Conservation (phyloP, 2,113 vertebrate genomes). For the Heliornis fulica region DNA sequence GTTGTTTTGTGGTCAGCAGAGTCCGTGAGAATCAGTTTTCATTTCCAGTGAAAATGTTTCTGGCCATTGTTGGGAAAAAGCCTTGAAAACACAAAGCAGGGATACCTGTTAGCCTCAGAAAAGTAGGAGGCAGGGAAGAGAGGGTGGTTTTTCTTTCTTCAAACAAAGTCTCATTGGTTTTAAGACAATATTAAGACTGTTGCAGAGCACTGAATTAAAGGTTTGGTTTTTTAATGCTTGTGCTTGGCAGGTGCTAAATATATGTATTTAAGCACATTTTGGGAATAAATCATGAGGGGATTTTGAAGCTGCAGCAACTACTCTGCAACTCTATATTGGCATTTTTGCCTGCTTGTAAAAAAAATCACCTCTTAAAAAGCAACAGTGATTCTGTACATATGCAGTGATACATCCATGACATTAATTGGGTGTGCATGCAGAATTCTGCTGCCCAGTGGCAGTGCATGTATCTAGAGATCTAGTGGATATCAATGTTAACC, state of each 20-base stretch:
- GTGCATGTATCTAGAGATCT: neutral
- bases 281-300: neutral
- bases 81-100: neutral
- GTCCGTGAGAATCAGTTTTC: neutral
- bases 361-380: neutral
- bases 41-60: neutral
- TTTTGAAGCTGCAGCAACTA: neutral
- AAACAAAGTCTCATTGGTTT: neutral
- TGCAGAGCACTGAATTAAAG: neutral
- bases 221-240: neutral
- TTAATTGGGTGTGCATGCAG: neutral
- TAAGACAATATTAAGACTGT: neutral
- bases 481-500: neutral
- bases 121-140: neutral
- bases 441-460: neutral
- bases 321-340: neutral
- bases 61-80: neutral
- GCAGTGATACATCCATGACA: neutral
- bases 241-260: neutral
- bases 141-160: neutral
- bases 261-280: neutral
- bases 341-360: neutral
- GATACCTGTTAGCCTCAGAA: neutral
- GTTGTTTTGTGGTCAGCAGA: neutral
- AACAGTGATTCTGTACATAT: neutral